Evolutionary conservation across 1,140 invertebrate genomes (phyloP).

Genomic region (Anastrepha obliqua): DNA sequence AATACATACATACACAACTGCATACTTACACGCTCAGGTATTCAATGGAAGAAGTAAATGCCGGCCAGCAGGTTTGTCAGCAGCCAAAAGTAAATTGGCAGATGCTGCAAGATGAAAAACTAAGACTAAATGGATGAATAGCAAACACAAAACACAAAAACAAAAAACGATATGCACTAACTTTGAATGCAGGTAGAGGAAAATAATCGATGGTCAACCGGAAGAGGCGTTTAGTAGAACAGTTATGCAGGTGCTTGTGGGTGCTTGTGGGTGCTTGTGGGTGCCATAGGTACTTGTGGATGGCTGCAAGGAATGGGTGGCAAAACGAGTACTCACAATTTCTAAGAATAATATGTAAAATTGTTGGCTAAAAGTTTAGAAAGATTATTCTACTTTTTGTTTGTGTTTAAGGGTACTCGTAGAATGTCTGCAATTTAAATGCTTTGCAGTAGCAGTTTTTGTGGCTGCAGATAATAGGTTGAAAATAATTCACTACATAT

Average conservation of each 20-base stretch:
- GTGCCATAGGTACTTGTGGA: background rate
- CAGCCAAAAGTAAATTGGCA: background rate
- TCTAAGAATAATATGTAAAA: background rate
- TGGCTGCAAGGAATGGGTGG: too few relatives aligned
- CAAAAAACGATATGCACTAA: background rate
- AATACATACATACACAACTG: background rate
- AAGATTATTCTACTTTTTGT: background rate
- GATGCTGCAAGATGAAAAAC: background rate
- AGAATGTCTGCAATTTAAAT: background rate
- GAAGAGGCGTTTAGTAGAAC: background rate
- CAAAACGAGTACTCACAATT: background rate
- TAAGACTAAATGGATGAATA: background rate
- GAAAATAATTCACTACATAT: background rate
- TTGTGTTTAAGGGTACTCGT: background rate
- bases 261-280: background rate
- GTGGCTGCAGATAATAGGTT: background rate
- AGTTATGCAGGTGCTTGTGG: background rate
- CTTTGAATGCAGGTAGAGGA: background rate
- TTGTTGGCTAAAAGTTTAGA: background rate
- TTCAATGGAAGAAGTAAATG: background rate
- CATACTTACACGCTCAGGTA: background rate
- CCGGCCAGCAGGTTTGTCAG: background rate
- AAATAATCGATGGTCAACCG: constrained; percentile 11
- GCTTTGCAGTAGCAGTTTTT: background rate
- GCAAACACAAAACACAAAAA: background rate